Evolutionary conservation across 2,797 vertebrate genomes (phyloP).

Genomic region (Smutsia gigantea): DNA sequence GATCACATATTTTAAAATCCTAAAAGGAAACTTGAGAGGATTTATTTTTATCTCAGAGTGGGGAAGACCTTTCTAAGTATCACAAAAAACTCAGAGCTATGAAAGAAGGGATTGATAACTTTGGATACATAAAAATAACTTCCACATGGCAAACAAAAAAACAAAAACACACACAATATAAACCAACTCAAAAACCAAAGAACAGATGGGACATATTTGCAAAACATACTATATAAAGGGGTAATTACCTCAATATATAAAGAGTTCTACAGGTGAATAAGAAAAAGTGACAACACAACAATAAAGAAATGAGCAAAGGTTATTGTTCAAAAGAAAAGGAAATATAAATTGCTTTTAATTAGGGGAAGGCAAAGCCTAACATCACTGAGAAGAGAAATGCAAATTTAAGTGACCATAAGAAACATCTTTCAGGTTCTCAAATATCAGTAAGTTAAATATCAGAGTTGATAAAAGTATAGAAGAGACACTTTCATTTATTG

Average conservation of each 20-base stretch:
- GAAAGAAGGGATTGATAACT: neutral
- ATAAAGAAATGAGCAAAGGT: neutral
- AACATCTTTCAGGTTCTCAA: neutral
- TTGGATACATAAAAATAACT: conserved; percentile 5
- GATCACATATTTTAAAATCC: neutral
- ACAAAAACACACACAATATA: neutral
- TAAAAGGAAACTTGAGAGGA: neutral
- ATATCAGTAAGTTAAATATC: neutral
- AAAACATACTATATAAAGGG: neutral
- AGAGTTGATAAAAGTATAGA: neutral
- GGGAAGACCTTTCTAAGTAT: neutral
- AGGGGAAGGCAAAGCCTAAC: neutral
- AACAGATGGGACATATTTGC: neutral
- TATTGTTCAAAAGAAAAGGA: neutral
- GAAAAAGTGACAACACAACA: neutral
- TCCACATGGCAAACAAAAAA: neutral
- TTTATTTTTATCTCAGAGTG: neutral
- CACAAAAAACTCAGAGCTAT: neutral
- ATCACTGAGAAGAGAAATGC: neutral
- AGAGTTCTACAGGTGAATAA: neutral
- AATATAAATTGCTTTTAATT: conserved; percentile 10
- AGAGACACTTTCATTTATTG: neutral
- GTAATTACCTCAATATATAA: neutral
- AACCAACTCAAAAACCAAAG: neutral
- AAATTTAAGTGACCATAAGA: neutral